Evolutionary conservation across 2,797 vertebrate species (phyloP).

Genomic region (Enoplosus armatus): DNA sequence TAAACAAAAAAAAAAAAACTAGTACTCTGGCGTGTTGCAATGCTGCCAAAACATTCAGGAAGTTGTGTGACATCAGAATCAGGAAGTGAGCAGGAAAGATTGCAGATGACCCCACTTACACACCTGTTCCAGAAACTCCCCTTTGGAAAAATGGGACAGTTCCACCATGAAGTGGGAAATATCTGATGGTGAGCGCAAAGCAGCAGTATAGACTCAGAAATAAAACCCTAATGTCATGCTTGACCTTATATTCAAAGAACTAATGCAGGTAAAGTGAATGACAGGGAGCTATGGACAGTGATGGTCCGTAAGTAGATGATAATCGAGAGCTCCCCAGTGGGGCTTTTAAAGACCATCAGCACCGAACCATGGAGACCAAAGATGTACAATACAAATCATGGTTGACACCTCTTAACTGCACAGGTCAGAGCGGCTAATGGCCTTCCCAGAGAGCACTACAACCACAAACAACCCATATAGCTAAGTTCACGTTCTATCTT

Average conservation of each 20-base stretch:
- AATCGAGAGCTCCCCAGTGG: slow-evolving; percentile 61
- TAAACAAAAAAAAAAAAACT: background rate
- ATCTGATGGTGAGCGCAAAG: background rate
- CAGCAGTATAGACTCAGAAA: background rate
- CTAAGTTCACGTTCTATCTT: slow-evolving; percentile 63
- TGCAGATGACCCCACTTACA: background rate
- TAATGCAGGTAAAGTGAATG: slow-evolving; percentile 66
- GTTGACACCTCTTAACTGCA: slow-evolving; percentile 72
- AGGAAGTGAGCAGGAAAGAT: slow-evolving; percentile 17
- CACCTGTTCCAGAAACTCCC: slow-evolving; percentile 18
- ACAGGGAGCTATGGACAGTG: slow-evolving; percentile 42
- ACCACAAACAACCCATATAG: slow-evolving; percentile 64
- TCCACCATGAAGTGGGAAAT: slow-evolving; percentile 10
- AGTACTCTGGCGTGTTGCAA: background rate
- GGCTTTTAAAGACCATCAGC: slow-evolving; percentile 79
- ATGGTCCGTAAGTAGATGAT: slow-evolving; percentile 70
- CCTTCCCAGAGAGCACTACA: slow-evolving; percentile 63
- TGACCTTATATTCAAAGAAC: slow-evolving; percentile 54
- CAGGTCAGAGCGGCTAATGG: slow-evolving; percentile 78
- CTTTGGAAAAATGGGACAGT: slow-evolving; percentile 16
- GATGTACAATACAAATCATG: slow-evolving; percentile 71
- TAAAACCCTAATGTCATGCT: slow-evolving; percentile 33
- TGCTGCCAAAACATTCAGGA: slow-evolving; percentile 5
- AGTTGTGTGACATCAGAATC: background rate
- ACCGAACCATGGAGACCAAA: slow-evolving; percentile 65